Conservation (phyloP, 2,888 invertebrate species). For the Augiades crinisus region DNA sequence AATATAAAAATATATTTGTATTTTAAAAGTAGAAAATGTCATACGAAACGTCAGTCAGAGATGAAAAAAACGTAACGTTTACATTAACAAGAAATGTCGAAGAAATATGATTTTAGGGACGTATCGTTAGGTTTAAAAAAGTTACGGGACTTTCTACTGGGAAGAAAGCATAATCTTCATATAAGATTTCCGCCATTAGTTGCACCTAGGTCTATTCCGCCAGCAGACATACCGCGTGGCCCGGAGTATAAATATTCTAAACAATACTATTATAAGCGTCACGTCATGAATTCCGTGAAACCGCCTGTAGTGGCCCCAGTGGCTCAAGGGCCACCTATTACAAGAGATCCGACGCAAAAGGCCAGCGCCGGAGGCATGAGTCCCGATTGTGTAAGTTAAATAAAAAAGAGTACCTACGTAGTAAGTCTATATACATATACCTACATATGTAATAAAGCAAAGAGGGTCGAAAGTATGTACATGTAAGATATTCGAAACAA, state of each 20-base stretch:
- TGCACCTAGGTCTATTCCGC: conserved; percentile 56
- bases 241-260: conserved; percentile 54
- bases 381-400: conserved; percentile 47
- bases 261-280: conserved; percentile 51
- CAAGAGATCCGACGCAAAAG: conserved; percentile 38
- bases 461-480: no score
- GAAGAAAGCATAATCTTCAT: conserved; percentile 52
- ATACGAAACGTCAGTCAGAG: no score
- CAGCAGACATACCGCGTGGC: conserved; percentile 56
- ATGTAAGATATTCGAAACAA: no score
- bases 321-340: conserved; percentile 47
- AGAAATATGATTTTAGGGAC: conserved; percentile 52
- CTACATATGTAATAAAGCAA: no score
- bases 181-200: conserved; percentile 51
- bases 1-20: no score
- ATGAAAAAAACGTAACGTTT: no score
- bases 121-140: conserved; percentile 48
- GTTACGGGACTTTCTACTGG: conserved; percentile 56
- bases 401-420: no score
- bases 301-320: conserved; percentile 66
- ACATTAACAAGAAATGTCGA: no score
- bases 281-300: conserved; percentile 48
- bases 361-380: conserved; percentile 38
- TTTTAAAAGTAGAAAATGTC: no score
- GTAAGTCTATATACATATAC: no score